phyloP scores from a whole-genome alignment of 2,888 invertebrate species.

The Leucophora obtusa region DNA sequence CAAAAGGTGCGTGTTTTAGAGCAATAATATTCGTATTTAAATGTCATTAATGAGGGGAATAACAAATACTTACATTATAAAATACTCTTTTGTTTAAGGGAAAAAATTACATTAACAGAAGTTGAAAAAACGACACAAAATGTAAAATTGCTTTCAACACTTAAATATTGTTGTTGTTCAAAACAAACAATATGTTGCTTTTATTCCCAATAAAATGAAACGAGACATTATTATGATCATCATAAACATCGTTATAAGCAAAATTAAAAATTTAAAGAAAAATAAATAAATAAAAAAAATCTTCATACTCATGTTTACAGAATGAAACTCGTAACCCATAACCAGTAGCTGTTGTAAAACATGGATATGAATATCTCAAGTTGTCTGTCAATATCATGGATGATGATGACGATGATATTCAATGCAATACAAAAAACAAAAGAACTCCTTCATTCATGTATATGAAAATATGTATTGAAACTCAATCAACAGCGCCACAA shows the following conservation, averaged over 20 bases:
- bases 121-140: conserved; percentile 1
- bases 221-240: conserved; percentile 24
- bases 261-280: conserved; percentile 10
- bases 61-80: conserved; percentile 21
- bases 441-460: background rate
- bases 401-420: background rate
- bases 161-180: conserved; percentile 21
- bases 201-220: conserved; percentile 31
- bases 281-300: conserved; percentile 23
- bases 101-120: conserved; percentile 6
- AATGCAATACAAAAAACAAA: conserved; percentile 10
- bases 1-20: conserved; percentile 42
- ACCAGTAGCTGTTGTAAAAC: conserved; percentile 48
- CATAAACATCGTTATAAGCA: conserved; percentile 37
- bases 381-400: conserved; percentile 31
- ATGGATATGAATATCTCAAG: conserved; percentile 15
- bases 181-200: conserved; percentile 4
- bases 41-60: conserved; percentile 28
- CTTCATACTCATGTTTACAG: conserved; percentile 2
- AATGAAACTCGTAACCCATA: conserved; percentile 6
- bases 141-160: conserved; percentile 53
- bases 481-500: conserved; percentile 48
- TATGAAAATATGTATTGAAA: background rate
- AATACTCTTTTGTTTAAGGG: background rate
- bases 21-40: conserved; percentile 26